Conservation (phyloP, 1,140 invertebrate species). For the Drosophila aff. region DNA sequence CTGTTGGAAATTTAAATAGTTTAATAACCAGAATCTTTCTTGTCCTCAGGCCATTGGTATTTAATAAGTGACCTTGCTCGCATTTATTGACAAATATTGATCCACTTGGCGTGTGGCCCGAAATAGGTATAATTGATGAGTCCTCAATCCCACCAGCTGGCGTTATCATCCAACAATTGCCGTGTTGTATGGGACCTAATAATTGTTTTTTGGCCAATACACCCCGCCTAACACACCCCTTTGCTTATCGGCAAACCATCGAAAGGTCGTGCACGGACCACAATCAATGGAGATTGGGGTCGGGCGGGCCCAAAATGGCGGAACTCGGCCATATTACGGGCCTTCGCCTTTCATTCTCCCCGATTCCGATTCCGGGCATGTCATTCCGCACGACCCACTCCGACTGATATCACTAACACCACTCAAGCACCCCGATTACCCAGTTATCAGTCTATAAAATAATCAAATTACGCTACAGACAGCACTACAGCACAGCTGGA, state of each 20-base stretch:
- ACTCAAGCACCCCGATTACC: slow-evolving; percentile 20
- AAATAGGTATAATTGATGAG: slow-evolving; percentile 26
- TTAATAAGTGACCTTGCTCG: neutral
- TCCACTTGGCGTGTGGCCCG: slow-evolving; percentile 8
- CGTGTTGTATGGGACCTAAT: neutral
- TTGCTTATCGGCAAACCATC: slow-evolving; percentile 18
- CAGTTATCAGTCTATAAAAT: slow-evolving; percentile 55
- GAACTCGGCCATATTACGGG: slow-evolving; percentile 5
- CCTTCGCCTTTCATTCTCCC: neutral
- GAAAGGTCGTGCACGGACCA: slow-evolving; percentile 16
- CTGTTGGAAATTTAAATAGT: neutral
- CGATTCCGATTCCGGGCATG: slow-evolving; percentile 28
- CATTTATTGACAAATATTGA: slow-evolving; percentile 5
- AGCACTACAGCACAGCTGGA: slow-evolving; percentile 23
- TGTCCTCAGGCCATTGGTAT: neutral
- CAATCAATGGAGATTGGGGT: slow-evolving; percentile 1
- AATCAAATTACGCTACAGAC: slow-evolving; percentile 52
- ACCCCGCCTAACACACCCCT: neutral
- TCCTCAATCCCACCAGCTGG: neutral
- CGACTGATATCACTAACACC: slow-evolving; percentile 40
- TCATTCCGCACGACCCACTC: slow-evolving; percentile 43
- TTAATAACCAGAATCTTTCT: neutral
- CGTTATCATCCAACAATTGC: slow-evolving; percentile 11
- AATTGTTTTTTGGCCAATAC: slow-evolving; percentile 12
- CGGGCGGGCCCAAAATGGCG: slow-evolving; percentile 12